These are phyloP conservation scores for Poeciliopsis prolifica DNA, from an alignment of 2,113 vertebrate species.

Conservation along the genomic window DNA sequence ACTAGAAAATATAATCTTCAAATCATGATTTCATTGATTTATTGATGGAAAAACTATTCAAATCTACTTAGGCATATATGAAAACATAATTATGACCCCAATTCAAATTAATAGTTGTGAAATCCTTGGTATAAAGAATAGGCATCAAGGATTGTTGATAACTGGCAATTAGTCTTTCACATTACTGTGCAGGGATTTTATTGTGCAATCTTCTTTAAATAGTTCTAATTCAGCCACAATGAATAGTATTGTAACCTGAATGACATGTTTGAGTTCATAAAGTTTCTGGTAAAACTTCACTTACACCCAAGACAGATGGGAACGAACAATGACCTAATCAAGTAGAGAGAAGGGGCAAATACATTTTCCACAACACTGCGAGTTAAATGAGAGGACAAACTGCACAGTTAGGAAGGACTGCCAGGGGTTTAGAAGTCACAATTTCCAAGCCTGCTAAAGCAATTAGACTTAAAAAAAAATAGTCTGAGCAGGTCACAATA, in stretches of 20 bases:
- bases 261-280: too few species aligned
- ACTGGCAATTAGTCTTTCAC: too few species aligned
- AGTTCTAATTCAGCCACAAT: too few species aligned
- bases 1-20: neutral
- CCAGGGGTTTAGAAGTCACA: neutral
- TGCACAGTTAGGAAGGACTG: neutral
- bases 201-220: too few species aligned
- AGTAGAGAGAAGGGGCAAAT: too few species aligned
- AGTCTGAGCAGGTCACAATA: slow-evolving; percentile 2
- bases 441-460: slow-evolving; percentile 28
- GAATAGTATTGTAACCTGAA: too few species aligned
- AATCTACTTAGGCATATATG: neutral
- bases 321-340: too few species aligned
- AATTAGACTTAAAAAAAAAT: slow-evolving; percentile 2
- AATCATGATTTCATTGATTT: neutral
- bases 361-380: neutral
- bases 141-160: too few species aligned
- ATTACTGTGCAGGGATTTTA: too few species aligned
- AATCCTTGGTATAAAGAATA: too few species aligned
- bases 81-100: neutral
- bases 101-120: neutral
- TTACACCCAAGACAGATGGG: too few species aligned
- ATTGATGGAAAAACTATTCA: neutral
- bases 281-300: too few species aligned
- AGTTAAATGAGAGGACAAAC: slow-evolving; percentile 12